Conservation (phyloP, 2,797 vertebrate genomes). For the Novumbra hubbsi region DNA sequence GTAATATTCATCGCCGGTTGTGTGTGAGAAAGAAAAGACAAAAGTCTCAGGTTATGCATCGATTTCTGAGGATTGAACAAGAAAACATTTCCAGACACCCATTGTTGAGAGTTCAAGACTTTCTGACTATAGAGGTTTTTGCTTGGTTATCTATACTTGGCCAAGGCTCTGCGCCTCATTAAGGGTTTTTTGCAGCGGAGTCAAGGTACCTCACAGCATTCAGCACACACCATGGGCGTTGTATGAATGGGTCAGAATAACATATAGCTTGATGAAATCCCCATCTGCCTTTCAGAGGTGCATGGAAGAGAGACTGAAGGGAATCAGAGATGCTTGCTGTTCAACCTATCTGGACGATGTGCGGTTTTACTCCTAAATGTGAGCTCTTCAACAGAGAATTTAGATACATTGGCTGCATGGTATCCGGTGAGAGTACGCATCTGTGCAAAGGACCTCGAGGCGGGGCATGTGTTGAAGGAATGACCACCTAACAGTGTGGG, state of each 20-base stretch:
- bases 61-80: slow-evolving; percentile 26
- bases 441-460: slow-evolving; percentile 29
- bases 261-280: slow-evolving; percentile 10
- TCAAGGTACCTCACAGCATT: slow-evolving; percentile 17
- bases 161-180: slow-evolving; percentile 20
- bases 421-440: slow-evolving; percentile 16
- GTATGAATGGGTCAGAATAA: slow-evolving; percentile 23
- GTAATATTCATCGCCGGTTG: slow-evolving; percentile 5
- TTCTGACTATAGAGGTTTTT: slow-evolving; percentile 23
- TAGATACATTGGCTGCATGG: slow-evolving; percentile 6
- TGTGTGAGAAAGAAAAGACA: neutral
- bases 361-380: slow-evolving; percentile 24
- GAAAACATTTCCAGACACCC: slow-evolving; percentile 30
- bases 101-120: slow-evolving; percentile 31
- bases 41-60: slow-evolving; percentile 12
- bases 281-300: neutral
- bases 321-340: slow-evolving; percentile 27
- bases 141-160: slow-evolving; percentile 29
- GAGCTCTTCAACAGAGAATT: slow-evolving; percentile 27
- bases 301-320: slow-evolving; percentile 20
- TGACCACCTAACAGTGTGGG: slow-evolving; percentile 24
- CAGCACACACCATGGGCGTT: slow-evolving; percentile 3
- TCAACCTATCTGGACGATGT: slow-evolving; percentile 19
- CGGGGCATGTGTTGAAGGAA: slow-evolving; percentile 22
- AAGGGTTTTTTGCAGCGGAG: slow-evolving; percentile 17